Percentiles rank a stretch among this genome's conserved stretches.
Evolutionary conservation across 1,140 invertebrate species (phyloP).

Genomic region (Adoxophyes honmai): DNA sequence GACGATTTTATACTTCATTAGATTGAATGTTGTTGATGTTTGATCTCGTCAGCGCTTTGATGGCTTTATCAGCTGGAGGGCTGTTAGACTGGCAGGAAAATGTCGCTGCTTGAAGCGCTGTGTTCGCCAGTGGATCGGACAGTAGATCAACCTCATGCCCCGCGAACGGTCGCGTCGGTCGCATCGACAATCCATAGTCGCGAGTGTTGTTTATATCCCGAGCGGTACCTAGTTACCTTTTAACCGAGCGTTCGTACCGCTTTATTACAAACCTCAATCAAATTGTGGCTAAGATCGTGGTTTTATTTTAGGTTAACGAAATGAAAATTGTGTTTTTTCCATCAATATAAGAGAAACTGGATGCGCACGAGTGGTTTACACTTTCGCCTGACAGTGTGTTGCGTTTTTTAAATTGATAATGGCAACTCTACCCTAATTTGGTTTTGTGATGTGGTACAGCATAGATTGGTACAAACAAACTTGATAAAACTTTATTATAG

Average conservation of each 20-base stretch:
- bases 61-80: neutral
- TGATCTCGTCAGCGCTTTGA: neutral
- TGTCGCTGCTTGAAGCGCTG: slow-evolving; percentile 22
- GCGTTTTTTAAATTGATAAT: slow-evolving; percentile 2
- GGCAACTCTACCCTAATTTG: too few relatives aligned
- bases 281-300: neutral
- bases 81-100: slow-evolving; percentile 16
- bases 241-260: neutral
- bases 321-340: slow-evolving; percentile 14
- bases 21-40: slow-evolving; percentile 3
- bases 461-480: too few relatives aligned
- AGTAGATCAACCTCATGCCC: slow-evolving; percentile 49
- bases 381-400: slow-evolving; percentile 42
- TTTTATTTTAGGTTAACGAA: neutral
- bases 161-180: slow-evolving; percentile 39
- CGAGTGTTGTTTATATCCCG: slow-evolving; percentile 30
- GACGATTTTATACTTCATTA: slow-evolving; percentile 8
- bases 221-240: slow-evolving; percentile 28
- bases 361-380: slow-evolving; percentile 54
- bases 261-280: neutral
- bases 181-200: slow-evolving; percentile 27
- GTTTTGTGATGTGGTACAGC: too few relatives aligned
- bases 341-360: slow-evolving; percentile 38
- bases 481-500: too few relatives aligned
- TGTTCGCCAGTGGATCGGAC: slow-evolving; percentile 3